Percentiles rank a stretch among this genome's conserved stretches.
Conservation (phyloP, 2,113 vertebrate species). For the Gambusia affinis region DNA sequence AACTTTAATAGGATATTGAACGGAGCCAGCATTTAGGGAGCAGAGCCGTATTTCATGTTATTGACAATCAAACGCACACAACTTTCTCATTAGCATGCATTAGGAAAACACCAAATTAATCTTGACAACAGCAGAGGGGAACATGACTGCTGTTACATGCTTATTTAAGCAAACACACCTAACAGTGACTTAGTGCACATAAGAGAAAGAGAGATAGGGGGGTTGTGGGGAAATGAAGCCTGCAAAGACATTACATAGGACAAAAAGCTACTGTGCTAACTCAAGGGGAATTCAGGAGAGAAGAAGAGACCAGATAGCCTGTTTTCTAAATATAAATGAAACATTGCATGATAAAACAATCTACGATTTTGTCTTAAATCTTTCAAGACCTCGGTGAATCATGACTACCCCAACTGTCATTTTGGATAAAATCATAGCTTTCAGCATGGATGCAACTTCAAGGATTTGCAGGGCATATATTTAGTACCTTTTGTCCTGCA, state of each 20-base stretch:
- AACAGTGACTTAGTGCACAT: conserved; percentile 20
- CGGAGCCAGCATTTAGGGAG: conserved; percentile 81
- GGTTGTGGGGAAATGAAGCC: conserved; percentile 28
- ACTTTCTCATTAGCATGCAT: conserved; percentile 85
- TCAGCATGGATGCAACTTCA: conserved; percentile 41
- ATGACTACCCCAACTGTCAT: conserved; percentile 35
- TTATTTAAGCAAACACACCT: conserved; percentile 62
- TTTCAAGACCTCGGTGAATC: conserved; percentile 49
- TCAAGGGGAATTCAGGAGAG: conserved; percentile 1
- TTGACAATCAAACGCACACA: conserved; percentile 83
- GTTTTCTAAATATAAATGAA: conserved; percentile 45
- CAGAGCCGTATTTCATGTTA: conserved; percentile 81
- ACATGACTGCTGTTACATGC: conserved; percentile 64
- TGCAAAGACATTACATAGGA: conserved; percentile 31
- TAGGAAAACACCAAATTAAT: conserved; percentile 79
- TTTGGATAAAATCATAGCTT: conserved; percentile 44
- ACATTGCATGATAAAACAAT: conserved; percentile 32
- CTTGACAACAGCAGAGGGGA: conserved; percentile 65
- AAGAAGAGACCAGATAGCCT: neutral
- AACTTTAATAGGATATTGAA: conserved; percentile 88
- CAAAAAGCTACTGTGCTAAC: conserved; percentile 16
- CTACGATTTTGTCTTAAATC: conserved; percentile 40
- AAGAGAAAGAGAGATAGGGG: conserved; percentile 5
- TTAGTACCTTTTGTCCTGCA: conserved; percentile 6
- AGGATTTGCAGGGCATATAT: conserved; percentile 37